Evolutionary conservation across 2,888 invertebrate genomes (phyloP), one percentile per base, ranked within the genome.

Genomic region (Dromius quadrimaculatus): DNA sequence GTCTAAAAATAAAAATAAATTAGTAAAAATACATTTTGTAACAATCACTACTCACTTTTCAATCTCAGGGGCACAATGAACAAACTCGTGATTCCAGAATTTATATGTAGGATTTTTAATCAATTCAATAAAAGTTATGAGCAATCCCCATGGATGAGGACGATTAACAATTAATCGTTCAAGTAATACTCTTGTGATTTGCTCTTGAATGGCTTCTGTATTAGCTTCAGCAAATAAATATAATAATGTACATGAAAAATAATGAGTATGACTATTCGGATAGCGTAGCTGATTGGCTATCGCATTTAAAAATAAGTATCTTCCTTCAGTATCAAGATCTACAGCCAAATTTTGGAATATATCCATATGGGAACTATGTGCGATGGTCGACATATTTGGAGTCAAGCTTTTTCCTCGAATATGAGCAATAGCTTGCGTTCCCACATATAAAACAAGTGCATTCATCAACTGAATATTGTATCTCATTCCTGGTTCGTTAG

Each of bases 261-360:
- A 99, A 85, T 99, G 98, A 15, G 99, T 99, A 84, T 99, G 99
- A 79, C 97, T 98, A 84, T 99, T 99, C 8, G 99, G 99, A 84
- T 98, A 99, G 19, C 99, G 90, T 78, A 99, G 85, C 81, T 99
- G 99, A 84, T 99, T 99, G 57, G 98, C 98, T 75, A 99, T 96
- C 1, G 98, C 97, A 82, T 99, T 99, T 80, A 99, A 86, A 84
- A 99, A 98, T 78, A 99, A 84, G 82, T 99, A 99, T 50, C 97
- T 90, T 82, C 98, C 99, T 85, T 99, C 98, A 8, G 94, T 97
- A 82, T 99, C 98, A 74, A 99, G 88, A 83, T 98, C 97, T 0
- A 98, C 98, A 0, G 97, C 97, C 76, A 99, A 88, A 85, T 98
- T 98, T 85, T 99, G 98, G 88, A 99, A 99, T 76, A 99, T 98